Evolutionary conservation across 1,140 invertebrate species (phyloP), one percentile per base, ranked within the genome.

Genomic region (Gryllus bimaculatus): DNA sequence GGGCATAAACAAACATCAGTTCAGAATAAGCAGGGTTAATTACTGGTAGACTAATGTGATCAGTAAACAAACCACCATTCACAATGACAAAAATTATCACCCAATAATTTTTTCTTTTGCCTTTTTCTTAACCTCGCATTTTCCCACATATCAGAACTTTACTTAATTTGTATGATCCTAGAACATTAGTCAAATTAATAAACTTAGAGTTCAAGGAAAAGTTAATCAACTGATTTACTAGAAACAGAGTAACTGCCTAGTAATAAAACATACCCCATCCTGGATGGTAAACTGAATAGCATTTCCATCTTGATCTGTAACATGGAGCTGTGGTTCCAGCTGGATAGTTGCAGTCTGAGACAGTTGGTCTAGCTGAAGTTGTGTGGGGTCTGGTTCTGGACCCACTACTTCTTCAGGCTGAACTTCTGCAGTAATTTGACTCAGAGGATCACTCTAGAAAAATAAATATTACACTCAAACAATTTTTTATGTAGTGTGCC

Each of bases 271-370:
- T 78, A 66, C 54, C 10, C 91, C 91, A 83, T 92, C 90, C 82
- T 90, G 88, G 81, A 91, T 89, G 0, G 91, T 91, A 80, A 93
- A 88, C 78, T 90, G 90, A 48, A 93, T 86, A 8, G 90, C 88
- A 84, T 92, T 92, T 15, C 91, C 91, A 78, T 90, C 87, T 81
- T 90, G 88, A 85, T 92, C 91, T 7, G 89, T 90, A 47, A 92
- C 88, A 87, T 91, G 84, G 18, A 82, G 83, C 8, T 78, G 54
- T 4, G 79, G 80, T 21, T 74, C 48, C 13, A 77, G 47, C n/a
- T 77, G 76, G 15, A 77, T 77, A 20, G 76, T 47, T 48, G 47
- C 48, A 48, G 76, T n/a, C n/a, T 77, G 76, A 3, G 76, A 77
- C 5, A 77, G 76, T 5, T 77, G 76, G 48, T 48, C 20, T 18